Base-by-base conservation (phyloP, 1,140 invertebrate species). In the Meloidogyne hapla region DNA sequence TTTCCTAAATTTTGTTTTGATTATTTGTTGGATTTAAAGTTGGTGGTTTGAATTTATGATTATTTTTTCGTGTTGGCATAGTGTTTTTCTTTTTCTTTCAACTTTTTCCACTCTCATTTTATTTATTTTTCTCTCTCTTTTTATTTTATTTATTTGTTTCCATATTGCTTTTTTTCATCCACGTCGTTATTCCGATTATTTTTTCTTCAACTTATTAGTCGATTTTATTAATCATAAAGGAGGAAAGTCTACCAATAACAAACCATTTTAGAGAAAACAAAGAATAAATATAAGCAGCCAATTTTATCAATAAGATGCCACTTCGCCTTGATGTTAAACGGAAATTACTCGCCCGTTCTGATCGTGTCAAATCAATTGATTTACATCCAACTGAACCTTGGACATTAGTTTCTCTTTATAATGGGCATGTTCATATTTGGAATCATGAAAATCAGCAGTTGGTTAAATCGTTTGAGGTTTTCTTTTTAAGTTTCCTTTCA, bases 361-460 rank as follows among this genome's bases (percentile, higher is more conserved):
- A 99, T 88, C 91, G 97, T 79, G 96, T 99, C 9, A 99, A 99
- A 90, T 94, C 93, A 87, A 94, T 96, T 0, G 97, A 99, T 89
- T 91, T 99, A 74, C 96, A 99, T 89, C 95, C 96, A 12, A 91
- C 92, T 21, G 96, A 99, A 86, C 95, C 94, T 83, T 99, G 96
- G 96, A 94, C 99, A 91, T 90, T 99, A 38, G 95, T 94, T 78
- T 95, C 95, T 28, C 90, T 99, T 4, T 99, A 99, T 90, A 97
- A 95, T 90, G 97, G 97, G 79, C 94, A 98, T 89, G 95, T 98
- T 77, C 96, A 99, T 89, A 94, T 99, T 84, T 99, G 96, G 95
- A 98, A 99, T 88, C 92, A 95, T 90, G 96, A 99, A 18, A 87
- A 85, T 48, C 86, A 91, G 88, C 91, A 91, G 83, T 88, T 94